Evolutionary conservation across 2,113 vertebrate genomes (phyloP), one percentile per base, ranked within the genome.

Genomic region (Pseudopipra pipra): DNA sequence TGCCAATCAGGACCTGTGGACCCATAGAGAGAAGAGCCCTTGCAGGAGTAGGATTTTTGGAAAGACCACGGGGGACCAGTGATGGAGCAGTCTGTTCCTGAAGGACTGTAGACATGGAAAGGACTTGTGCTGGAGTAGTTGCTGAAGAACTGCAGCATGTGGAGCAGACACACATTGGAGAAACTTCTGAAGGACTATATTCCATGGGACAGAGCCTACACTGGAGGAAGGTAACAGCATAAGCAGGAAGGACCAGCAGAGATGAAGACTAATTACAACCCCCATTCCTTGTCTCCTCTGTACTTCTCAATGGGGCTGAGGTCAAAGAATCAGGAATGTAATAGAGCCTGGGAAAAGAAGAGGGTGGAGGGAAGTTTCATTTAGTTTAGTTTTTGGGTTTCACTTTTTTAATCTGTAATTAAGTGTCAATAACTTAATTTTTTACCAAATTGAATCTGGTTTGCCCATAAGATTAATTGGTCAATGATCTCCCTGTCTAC

Each of bases 131-230:
- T 75, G 16, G 43, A 71, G 12, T 21, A 83, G 25, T 37, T 72
- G 44, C 35, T 41, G 31, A 83, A n/a, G 51, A 47, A 59, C 18
- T 33, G 21, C 3, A 28, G 5, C 25, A 18, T 2, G 2, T 46
- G 21, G 14, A 52, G 59, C 23, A 2, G n/a, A 30, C 37, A 6
- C 17, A 58, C 8, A 5, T 1, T 52, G 18, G 12, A 83, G 44
- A 63, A 62, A 23, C 30, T 75, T 6, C 17, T 39, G 24, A 70
- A 70, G 16, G 11, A 37, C 8, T 44, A 8, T 54, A 47, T 67
- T 15, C 14, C 25, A 6, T 23, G 8, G 17, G 37, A 71, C 9
- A 5, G 11, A 66, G 6, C 4, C 16, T 52, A 14, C 1, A 1
- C 16, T 56, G 35, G 28, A 27, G 19, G 16, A 56, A 9, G 17